Percentiles rank a stretch among this genome's conserved stretches.
Evolutionary conservation across 2,888 invertebrate genomes (phyloP).

Genomic region (Exephanes ischioxanthus): DNA sequence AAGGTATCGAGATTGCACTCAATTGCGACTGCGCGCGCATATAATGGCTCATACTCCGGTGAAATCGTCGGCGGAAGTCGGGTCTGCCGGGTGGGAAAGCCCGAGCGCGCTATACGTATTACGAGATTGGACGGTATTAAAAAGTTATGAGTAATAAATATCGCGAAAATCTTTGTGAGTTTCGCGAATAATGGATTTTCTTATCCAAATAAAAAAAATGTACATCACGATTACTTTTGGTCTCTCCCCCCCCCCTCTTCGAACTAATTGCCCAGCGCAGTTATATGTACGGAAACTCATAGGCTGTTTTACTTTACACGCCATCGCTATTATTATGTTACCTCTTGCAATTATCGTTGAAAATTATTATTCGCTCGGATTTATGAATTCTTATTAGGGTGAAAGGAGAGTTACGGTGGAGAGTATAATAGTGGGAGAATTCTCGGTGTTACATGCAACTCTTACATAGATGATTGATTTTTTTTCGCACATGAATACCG

Average conservation of each 20-base stretch:
- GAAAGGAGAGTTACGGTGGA: constrained; percentile 8
- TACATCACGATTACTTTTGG: background rate
- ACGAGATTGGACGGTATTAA: constrained; percentile 37
- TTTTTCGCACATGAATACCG: too few species aligned
- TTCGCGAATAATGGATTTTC: constrained; percentile 30
- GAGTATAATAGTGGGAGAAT: background rate
- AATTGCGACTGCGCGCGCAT: constrained; percentile 23
- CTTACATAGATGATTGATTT: background rate
- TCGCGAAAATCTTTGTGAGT: constrained; percentile 29
- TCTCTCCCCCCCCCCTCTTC: background rate
- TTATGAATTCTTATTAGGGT: background rate
- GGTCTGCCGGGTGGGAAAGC: constrained; percentile 42
- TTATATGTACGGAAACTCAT: background rate
- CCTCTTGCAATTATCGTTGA: background rate
- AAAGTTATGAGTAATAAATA: constrained; percentile 45
- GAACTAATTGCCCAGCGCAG: background rate
- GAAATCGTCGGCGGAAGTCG: constrained; percentile 57
- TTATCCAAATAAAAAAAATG: background rate
- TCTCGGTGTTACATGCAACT: background rate
- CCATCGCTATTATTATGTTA: constrained; percentile 12
- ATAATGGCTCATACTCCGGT: constrained; percentile 36
- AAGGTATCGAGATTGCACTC: background rate
- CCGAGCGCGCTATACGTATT: constrained; percentile 50
- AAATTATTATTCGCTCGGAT: background rate
- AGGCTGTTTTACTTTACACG: background rate